A percentile compares a stretch with the other conserved stretches of the same genome.
Evolutionary conservation across 1,140 invertebrate species (phyloP).

Genomic region (Hyles euphorbiae): DNA sequence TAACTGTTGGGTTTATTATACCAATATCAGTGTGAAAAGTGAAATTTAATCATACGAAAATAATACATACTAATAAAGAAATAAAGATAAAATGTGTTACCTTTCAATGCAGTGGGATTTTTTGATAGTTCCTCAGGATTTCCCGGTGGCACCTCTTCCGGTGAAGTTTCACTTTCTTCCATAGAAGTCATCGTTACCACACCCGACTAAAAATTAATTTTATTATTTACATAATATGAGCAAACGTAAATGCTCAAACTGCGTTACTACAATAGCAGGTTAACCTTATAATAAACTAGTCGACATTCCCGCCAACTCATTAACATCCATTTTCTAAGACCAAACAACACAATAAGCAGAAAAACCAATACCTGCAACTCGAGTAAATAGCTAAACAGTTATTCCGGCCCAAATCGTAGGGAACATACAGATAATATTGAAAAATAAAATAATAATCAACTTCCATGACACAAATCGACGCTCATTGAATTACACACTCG

Average conservation of each 20-base stretch:
- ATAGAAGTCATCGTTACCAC: conserved; percentile 50
- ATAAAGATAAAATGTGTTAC: conserved; percentile 56
- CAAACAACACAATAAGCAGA: neutral
- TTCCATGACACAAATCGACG: conserved; percentile 31
- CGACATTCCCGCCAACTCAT: conserved; percentile 40
- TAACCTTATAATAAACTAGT: conserved; percentile 38
- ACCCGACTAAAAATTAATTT: neutral
- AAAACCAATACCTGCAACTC: neutral
- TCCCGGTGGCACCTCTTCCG: conserved; percentile 57
- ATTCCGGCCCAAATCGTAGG: neutral
- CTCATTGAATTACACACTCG: conserved; percentile 26
- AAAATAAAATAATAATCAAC: conserved; percentile 9
- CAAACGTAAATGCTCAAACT: too few relatives aligned
- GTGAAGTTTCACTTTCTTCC: conserved; percentile 56
- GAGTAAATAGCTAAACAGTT: neutral
- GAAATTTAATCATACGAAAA: too few relatives aligned
- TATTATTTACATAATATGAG: neutral
- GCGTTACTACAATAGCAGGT: conserved; percentile 1
- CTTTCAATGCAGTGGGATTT: conserved; percentile 80
- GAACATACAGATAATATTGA: neutral
- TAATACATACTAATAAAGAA: conserved; percentile 1
- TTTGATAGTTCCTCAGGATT: conserved; percentile 81
- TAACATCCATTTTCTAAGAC: neutral
- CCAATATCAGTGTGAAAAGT: too few relatives aligned
- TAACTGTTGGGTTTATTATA: too few relatives aligned